Evolutionary conservation across 1,140 invertebrate species (phyloP).

Genomic region (Drosophila leontia): DNA sequence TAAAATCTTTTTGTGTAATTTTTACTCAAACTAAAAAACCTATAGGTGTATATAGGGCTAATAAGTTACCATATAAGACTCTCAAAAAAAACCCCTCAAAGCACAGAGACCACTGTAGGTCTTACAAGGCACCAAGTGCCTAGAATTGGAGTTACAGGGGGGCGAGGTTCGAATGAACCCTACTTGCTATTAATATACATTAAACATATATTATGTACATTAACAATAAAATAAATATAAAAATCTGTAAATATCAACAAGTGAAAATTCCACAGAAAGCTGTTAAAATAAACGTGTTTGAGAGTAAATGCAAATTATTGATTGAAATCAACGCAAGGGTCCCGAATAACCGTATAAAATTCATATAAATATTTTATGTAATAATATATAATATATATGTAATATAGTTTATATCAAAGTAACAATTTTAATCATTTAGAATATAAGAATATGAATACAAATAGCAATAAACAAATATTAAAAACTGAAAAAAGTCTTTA

Average conservation of each 20-base stretch:
- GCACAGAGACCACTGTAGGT: neutral
- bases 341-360: neutral
- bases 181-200: neutral
- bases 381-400: too few species aligned
- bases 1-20: neutral
- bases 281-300: constrained; percentile 23
- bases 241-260: constrained; percentile 19
- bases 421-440: too few species aligned
- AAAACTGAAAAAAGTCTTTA: too few species aligned
- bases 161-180: neutral
- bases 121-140: constrained; percentile 5
- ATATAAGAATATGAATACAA: neutral
- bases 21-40: neutral
- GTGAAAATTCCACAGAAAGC: constrained; percentile 25
- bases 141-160: constrained; percentile 1
- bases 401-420: too few species aligned
- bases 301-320: constrained; percentile 19
- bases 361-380: too few species aligned
- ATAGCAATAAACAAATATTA: neutral
- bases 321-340: constrained; percentile 23
- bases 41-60: neutral
- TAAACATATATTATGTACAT: neutral
- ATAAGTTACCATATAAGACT: neutral
- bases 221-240: neutral
- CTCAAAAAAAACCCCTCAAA: neutral